Evolutionary conservation across 2,113 vertebrate species (phyloP).

Genomic region (Climacteris rufus): DNA sequence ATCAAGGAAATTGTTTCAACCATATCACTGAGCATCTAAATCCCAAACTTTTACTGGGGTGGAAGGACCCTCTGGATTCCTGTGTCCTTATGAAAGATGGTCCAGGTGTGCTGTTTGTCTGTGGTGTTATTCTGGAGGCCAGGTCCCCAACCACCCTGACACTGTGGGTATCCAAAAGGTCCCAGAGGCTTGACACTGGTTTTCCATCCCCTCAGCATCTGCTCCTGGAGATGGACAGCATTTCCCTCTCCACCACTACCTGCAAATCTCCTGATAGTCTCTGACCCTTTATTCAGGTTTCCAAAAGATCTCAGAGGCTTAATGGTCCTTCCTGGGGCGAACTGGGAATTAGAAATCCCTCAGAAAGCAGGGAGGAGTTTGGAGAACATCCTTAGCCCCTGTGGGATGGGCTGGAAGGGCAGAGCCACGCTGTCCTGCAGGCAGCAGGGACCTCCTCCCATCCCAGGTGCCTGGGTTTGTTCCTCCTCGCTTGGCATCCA

Average conservation of each 20-base stretch:
- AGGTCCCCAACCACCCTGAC: neutral
- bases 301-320: neutral
- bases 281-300: neutral
- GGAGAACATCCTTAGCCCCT: neutral
- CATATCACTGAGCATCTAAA: neutral
- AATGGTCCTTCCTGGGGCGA: neutral
- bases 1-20: conserved; percentile 56
- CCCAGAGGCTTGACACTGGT: neutral
- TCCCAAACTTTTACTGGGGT: conserved; percentile 23
- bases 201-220: neutral
- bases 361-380: neutral
- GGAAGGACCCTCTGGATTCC: conserved; percentile 6
- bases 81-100: neutral
- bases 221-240: neutral
- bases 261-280: neutral
- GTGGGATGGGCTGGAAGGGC: neutral
- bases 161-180: neutral
- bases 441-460: neutral
- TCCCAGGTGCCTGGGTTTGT: neutral
- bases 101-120: neutral
- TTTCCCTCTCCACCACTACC: neutral
- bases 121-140: neutral
- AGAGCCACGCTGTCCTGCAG: neutral
- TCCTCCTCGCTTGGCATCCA: neutral
- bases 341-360: neutral